Base-by-base conservation (phyloP, 2,113 vertebrate species). In the Larimichthys crocea region DNA sequence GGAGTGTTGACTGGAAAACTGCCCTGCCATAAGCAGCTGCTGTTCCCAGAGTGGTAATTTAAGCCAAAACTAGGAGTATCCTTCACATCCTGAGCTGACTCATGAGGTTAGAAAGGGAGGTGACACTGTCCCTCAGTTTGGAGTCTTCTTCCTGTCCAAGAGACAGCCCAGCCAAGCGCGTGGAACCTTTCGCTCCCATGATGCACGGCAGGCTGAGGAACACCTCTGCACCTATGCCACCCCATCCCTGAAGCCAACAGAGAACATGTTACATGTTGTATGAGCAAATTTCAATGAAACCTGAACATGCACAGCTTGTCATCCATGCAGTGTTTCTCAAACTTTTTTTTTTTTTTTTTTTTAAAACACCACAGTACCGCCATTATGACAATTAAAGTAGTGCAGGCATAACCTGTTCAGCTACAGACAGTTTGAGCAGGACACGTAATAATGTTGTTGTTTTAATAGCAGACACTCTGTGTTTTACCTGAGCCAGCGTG, bases 151-250 rank as follows among this genome's bases (percentile, higher is more conserved):
- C 94, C 69, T 94, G 90, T 40, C 93, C 94, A 73, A 96, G 91
- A 1, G 89, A 55, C 24, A 94, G 93, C n/a, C 92, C 92, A 6
- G 96, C 92, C 65, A 95, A 77, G 70, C 96, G 96, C 0, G 83
- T 93, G 63, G 97, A 96, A 5, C 98, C 98, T 0, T 26, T 89
- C 5, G 59, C 74, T 71, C 97, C 97, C 86, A 99, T 92, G 29
- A 96, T 29, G 74, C 98, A 99, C 0, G 98, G 98, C 24, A 99
- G 86, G 85, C 98, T 99, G 92, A 99, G 93, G 93, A 99, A 99
- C 29, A 99, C 97, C 86, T 99, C 97, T 1, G 90, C 91, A 16
- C 96, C 94, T 65, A 98, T 96, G 79, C 91, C 95, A 22, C 94
- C 95, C 91, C 94, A 96, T 12, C 96, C 97, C 97, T 99, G 72